Base-by-base conservation (phyloP, 2,113 vertebrate species). In the Glareola pratincola region DNA sequence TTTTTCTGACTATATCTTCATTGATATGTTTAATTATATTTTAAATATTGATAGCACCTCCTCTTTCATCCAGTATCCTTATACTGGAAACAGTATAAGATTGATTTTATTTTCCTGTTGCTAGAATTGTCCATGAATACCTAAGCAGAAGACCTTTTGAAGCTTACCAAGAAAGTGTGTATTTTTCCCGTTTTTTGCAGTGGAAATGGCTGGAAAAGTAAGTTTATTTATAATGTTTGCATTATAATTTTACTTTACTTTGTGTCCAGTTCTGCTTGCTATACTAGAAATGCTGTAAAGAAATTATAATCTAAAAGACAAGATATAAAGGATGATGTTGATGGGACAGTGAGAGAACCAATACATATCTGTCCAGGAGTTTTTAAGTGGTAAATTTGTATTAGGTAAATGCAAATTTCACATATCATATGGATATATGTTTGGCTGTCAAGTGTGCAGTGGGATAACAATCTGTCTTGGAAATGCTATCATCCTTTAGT, bases 121-220 rank as follows among this genome's bases (percentile, higher is more conserved):
- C 51, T 97, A 99, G 99, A 98, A 97, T 98, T 97, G 98, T 99
- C 92, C 98, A 98, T 90, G 98, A 98, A 96, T 99, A 99, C 97
- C 98, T 99, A 97, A 99, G 99, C 95, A 98, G 98, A 97, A 97
- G 96, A 92, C 99, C 99, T 85, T 99, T 99, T 97, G 98, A 98
- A 94, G 98, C 98, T 92, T 99, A 98, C 97, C 99, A 99, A 81
- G 98, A 98, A 68, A 99, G 98, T 83, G 95, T 98, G 91, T 99
- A 99, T 97, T 99, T 99, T 98, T 99, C 98, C 89, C 99, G 98
- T 12, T 99, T 99, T 97, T 98, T 99, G 91, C 99, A 99, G 96
- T 99, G 99, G 99, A 99, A 99, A 97, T 99, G 99, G 99, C 97
- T 99, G 95, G 99, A 99, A 98, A 99, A 98, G 99, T 99, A 98